Evolutionary conservation across 2,888 invertebrate species (phyloP).

Genomic region (Heliconius sara): DNA sequence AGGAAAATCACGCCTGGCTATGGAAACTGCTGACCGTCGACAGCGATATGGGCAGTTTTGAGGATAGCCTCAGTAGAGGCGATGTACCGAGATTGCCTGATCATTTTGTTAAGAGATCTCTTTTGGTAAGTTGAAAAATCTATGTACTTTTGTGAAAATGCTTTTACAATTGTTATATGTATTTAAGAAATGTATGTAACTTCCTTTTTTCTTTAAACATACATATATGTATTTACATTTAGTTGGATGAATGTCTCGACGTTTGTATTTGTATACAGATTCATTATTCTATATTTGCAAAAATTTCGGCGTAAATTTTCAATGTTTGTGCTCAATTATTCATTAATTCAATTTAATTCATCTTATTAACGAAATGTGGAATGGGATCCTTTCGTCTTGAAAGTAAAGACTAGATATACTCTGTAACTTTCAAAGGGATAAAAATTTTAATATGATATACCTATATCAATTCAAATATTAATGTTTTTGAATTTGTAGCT

Average conservation of each 20-base stretch:
- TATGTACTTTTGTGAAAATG: constrained; percentile 8
- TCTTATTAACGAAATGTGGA: neutral
- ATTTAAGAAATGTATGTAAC: neutral
- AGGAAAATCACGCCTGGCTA: constrained; percentile 84
- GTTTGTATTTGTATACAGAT: neutral
- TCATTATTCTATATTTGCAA: neutral
- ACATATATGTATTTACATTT: neutral
- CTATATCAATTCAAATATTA: too few species aligned
- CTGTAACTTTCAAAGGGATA: neutral
- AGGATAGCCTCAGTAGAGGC: constrained; percentile 81
- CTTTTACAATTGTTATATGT: neutral
- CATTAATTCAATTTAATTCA: neutral
- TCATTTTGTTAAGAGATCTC: constrained; percentile 79
- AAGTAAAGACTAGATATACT: neutral
- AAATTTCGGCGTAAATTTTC: neutral
- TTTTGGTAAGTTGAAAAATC: constrained; percentile 68
- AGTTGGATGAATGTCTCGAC: neutral
- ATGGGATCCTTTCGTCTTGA: neutral
- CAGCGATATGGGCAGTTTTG: constrained; percentile 72
- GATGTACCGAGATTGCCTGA: constrained; percentile 84
- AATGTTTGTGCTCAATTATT: neutral
- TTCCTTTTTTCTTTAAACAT: neutral
- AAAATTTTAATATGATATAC: too few species aligned
- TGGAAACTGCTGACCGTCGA: constrained; percentile 75
- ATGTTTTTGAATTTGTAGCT: too few species aligned